Conservation (phyloP, 92 coral and sea anemone species). For the Paramuricea clavata region DNA sequence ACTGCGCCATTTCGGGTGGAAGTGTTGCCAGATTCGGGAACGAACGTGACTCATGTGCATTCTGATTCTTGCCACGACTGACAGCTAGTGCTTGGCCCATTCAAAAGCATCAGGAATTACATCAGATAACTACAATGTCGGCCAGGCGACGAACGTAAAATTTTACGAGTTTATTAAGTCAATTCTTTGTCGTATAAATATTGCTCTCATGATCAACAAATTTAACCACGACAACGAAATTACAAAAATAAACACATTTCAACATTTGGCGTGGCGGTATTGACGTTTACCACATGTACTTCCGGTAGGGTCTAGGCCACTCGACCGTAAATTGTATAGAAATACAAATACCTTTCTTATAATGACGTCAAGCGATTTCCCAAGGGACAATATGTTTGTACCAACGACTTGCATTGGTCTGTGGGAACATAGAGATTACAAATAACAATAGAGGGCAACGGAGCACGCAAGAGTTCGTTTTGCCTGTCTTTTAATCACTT, state of each 20-base stretch:
- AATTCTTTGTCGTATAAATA: not conserved
- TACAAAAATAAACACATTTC: not conserved
- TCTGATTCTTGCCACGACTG: slow-evolving; percentile 23
- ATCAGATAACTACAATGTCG: not conserved
- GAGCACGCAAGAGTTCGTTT: no score
- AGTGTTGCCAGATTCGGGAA: slow-evolving; percentile 91
- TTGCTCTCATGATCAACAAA: slow-evolving; percentile 31
- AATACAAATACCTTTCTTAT: no score
- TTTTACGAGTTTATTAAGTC: not conserved
- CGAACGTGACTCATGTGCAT: slow-evolving; percentile 24
- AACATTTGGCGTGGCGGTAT: not conserved
- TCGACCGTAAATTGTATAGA: no score
- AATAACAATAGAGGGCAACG: no score
- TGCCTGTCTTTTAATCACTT: no score
- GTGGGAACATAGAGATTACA: no score
- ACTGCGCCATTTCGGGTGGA: slow-evolving; percentile 96
- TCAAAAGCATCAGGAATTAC: not conserved
- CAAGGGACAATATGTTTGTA: no score
- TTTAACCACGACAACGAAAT: slow-evolving; percentile 43
- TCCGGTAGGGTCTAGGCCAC: slow-evolving; percentile 23
- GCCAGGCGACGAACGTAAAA: not conserved
- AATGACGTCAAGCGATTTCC: no score
- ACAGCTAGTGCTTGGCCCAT: slow-evolving; percentile 49
- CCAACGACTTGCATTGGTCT: no score
- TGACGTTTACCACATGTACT: slow-evolving; percentile 19